Base-by-base conservation (phyloP, 2,888 invertebrate species). In the Lithophane ornitopus region DNA sequence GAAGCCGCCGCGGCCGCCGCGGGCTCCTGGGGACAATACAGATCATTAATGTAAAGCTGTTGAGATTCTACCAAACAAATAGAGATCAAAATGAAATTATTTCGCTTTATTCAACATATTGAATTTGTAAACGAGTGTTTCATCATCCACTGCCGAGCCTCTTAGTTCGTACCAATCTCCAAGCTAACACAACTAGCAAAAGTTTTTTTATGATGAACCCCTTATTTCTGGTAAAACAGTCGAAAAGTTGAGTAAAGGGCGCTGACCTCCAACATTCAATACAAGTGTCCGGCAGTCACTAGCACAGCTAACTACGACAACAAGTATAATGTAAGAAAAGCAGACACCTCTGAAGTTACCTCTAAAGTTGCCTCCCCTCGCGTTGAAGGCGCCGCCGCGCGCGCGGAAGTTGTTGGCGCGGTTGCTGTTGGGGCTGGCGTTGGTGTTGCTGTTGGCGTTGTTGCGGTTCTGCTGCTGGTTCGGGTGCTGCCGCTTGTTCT, bases 401-500 rank as follows among this genome's bases (percentile, higher is more conserved):
- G 94, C 91, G 59, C 95, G 92, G 94, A 91, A 90, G 91, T 91
- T 92, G 89, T 91, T 91, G 70, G 89, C 56, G 82, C 91, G 85
- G 86, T 84, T 84, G 61, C 87, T 70, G 84, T 80, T 86, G 70
- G 90, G 84, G 84, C 87, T 89, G 69, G 89, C 85, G 88, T 85
- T 91, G 76, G 92, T 85, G 90, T 86, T 91, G 52, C 88, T 79
- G 85, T 87, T 89, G 9, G 87, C 22, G 87, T 87, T 89, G 89
- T 92, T 93, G 88, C 93, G 93, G 90, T 93, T 94, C 91, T 93
- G 92, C 79, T 93, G 91, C 81, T 92, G 93, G 88, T 92, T 90
- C 34, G 93, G 92, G 89, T 95, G 95, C 79, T 94, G 95, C 61
- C 96, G 92, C 92, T 96, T 96, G 93, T 96, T 95, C 94, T 95